These are phyloP conservation scores for Drosophila gaucha DNA, from an alignment of 2,888 invertebrate species.

Conservation along the genomic window DNA sequence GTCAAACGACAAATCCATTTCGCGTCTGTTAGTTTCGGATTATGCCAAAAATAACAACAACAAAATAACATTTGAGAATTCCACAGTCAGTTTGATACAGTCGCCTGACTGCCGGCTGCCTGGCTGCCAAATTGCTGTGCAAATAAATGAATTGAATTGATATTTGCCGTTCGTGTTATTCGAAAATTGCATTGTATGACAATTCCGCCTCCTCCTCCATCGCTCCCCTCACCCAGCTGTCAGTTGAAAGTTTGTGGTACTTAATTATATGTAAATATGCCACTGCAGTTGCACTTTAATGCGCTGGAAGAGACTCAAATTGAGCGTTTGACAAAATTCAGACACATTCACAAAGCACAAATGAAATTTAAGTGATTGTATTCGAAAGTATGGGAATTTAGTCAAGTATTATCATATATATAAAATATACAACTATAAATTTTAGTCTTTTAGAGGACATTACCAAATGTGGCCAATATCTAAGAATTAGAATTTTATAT, in stretches of 20 bases:
- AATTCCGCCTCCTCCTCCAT: not conserved
- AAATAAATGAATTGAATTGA: conserved; percentile 78
- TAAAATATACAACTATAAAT: no score
- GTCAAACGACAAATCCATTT: conserved; percentile 74
- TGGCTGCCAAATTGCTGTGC: conserved; percentile 59
- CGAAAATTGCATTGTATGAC: conserved; percentile 60
- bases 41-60: conserved; percentile 47
- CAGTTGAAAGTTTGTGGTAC: conserved; percentile 28
- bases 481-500: no score
- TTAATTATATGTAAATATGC: conserved; percentile 35
- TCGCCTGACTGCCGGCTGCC: conserved; percentile 22
- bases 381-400: no score
- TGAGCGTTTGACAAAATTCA: conserved; percentile 5
- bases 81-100: conserved; percentile 40
- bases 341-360: not conserved
- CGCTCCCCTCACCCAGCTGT: not conserved
- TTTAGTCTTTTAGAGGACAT: not conserved
- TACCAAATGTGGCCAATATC: no score
- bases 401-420: no score
- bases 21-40: conserved; percentile 72
- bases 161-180: conserved; percentile 74
- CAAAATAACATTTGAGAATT: conserved; percentile 31
- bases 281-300: conserved; percentile 15
- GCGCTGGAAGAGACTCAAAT: conserved; percentile 10
- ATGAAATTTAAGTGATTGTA: conserved; percentile 7